Conservation (phyloP, 2,113 vertebrate species). For the Motacilla tschutschensis region DNA sequence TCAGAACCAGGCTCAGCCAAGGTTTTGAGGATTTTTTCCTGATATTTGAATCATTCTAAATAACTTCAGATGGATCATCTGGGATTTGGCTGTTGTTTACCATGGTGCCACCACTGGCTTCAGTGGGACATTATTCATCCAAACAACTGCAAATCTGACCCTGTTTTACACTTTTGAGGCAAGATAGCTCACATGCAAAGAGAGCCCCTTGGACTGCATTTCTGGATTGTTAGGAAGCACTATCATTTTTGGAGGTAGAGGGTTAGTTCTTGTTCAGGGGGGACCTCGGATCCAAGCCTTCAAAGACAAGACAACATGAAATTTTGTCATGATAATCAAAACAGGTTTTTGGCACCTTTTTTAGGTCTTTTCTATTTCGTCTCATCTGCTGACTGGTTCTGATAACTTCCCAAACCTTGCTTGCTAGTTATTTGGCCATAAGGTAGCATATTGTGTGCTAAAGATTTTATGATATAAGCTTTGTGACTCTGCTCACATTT, state of each 20-base stretch:
- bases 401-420: conserved; percentile 32
- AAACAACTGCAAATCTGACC: neutral
- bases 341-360: neutral
- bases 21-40: neutral
- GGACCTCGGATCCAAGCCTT: neutral
- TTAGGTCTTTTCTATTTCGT: neutral
- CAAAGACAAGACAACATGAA: neutral
- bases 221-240: neutral
- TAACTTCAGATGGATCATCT: neutral
- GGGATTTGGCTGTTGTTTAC: neutral
- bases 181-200: neutral
- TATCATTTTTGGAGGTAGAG: neutral
- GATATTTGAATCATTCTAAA: neutral
- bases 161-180: neutral
- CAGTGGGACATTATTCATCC: neutral
- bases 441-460: neutral
- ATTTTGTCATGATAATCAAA: neutral
- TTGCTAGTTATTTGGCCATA: neutral
- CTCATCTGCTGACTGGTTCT: conserved; percentile 44
- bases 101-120: neutral
- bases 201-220: neutral
- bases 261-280: neutral
- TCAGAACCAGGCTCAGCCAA: conserved; percentile 48
- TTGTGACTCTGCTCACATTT: neutral
- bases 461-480: neutral